Evolutionary conservation across 2,113 vertebrate genomes (phyloP), one percentile per base, ranked within the genome.

Genomic region (Alethe diademata): DNA sequence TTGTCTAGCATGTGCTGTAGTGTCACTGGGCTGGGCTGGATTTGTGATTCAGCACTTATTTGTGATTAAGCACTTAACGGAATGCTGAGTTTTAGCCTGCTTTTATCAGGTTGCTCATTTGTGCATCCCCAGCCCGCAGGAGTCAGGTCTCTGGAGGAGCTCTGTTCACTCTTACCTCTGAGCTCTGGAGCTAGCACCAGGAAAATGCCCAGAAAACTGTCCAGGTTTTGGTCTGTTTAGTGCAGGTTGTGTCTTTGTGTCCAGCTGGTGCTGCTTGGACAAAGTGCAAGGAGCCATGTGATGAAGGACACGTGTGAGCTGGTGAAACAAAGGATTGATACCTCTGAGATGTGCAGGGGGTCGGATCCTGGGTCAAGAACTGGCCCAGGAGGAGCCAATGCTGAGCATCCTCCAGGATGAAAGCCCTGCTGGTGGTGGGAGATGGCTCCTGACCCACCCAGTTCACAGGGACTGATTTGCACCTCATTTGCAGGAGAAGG

Each of bases 201-300:
- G 38, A 54, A 54, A 38, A 28, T 10, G 4, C 81, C 40, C 54
- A 35, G 64, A 57, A 53, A 57, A 69, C 36, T 2, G 31, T 24
- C 2, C 2, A 40, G 36, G 3, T 36, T 87, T 80, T 18, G 15
- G 42, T 71, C 47, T 62, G 51, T 36, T 61, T 2, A 25, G 81
- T 25, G 35, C 35, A 66, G 25, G 19, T 3, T 29, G n/a, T 74
- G 57, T 35, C 16, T 89, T 31, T 87, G 33, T 1, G 9, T 61
- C 87, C 72, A 80, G 24, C 47, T 78, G 60, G 26, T 11, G 13
- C 25, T 80, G 60, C 51, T 38, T 9, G 36, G 33, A n/a, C n/a
- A 54, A 24, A 0, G 0, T 29, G 38, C 18, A 33, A 64, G 35
- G 31, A 62, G 56, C 40, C 1, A 2, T 0, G 0, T 6, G 7